Conservation (phyloP, 2,888 invertebrate species). For the Corbicula japonica region DNA sequence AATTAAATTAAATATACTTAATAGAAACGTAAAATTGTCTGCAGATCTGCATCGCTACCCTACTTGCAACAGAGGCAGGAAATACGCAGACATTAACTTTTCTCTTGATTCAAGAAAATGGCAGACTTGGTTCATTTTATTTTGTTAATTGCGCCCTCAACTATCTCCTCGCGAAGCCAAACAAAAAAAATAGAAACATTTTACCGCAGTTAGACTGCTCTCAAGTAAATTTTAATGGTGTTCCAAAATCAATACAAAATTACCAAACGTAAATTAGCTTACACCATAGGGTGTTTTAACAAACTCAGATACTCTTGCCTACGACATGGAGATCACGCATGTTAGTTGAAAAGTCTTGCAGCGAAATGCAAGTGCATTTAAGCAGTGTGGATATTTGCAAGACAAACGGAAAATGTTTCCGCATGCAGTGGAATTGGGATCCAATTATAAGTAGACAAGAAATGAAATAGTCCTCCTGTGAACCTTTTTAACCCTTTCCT, state of each 20-base stretch:
- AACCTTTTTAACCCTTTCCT: conserved; percentile 19
- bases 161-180: conserved; percentile 10
- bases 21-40: no score
- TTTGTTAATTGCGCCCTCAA: conserved; percentile 31
- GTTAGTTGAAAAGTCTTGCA: conserved; percentile 1
- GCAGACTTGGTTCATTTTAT: no score
- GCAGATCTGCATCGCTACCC: no score
- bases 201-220: conserved; percentile 32
- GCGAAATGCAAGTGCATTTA: conserved; percentile 26
- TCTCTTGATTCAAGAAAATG: no score
- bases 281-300: conserved; percentile 54
- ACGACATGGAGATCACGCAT: conserved; percentile 33
- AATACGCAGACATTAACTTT: no score
- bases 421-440: conserved; percentile 43
- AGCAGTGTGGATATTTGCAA: conserved; percentile 34
- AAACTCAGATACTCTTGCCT: conserved; percentile 27
- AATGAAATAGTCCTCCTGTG: conserved; percentile 27
- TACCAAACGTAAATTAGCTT: conserved; percentile 64
- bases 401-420: no score
- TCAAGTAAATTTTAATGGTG: conserved; percentile 66
- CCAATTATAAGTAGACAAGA: conserved; percentile 39
- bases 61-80: no score
- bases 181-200: conserved; percentile 35
- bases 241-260: conserved; percentile 68
- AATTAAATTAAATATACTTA: no score